Evolutionary conservation across 2,113 vertebrate genomes (phyloP).

Genomic region (Leucoraja erinaceus): DNA sequence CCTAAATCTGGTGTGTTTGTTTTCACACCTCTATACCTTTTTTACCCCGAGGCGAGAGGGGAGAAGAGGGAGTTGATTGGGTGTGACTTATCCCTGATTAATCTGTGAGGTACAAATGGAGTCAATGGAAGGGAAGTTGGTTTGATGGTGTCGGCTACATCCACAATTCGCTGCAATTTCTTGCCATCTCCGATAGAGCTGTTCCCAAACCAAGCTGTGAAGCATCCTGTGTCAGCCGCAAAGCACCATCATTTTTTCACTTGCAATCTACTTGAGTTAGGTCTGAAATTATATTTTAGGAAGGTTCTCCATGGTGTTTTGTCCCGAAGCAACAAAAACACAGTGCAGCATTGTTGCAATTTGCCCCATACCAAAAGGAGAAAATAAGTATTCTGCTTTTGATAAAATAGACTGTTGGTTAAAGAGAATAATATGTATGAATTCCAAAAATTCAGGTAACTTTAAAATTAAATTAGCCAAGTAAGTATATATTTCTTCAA

Average conservation of each 20-base stretch:
- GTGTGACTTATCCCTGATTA: no score
- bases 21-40: no score
- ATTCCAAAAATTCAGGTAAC: not conserved
- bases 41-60: no score
- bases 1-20: no score
- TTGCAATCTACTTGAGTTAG: not conserved
- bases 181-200: no score
- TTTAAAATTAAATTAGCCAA: not conserved
- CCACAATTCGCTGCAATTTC: no score
- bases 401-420: not conserved
- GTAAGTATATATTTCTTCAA: not conserved
- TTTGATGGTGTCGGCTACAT: no score
- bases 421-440: not conserved
- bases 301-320: not conserved
- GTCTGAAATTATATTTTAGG: not conserved
- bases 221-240: not conserved
- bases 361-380: not conserved
- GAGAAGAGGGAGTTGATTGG: no score
- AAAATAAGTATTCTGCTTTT: not conserved
- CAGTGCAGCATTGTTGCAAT: not conserved
- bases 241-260: not conserved
- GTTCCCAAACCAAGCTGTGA: no score
- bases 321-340: not conserved
- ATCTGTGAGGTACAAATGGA: no score
- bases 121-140: no score